These are phyloP conservation scores for Myotis planiceps DNA, from an alignment of 2,797 vertebrate species.

Conservation along the genomic window DNA sequence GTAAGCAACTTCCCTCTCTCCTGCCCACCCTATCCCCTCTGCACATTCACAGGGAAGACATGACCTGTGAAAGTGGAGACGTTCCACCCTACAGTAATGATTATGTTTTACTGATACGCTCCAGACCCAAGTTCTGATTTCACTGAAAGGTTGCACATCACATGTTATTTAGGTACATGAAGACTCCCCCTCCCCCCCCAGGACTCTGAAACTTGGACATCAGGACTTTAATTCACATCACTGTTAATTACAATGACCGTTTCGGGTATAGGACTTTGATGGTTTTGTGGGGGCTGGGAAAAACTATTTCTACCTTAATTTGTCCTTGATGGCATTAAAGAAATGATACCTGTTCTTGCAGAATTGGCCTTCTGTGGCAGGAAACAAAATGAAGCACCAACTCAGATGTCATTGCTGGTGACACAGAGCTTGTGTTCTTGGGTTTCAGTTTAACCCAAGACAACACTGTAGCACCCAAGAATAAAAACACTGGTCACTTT, in stretches of 20 bases:
- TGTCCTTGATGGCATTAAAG: background rate
- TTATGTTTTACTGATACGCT: background rate
- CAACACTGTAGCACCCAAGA: background rate
- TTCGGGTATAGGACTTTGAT: background rate
- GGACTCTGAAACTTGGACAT: background rate
- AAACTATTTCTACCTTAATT: background rate
- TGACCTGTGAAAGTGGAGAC: background rate
- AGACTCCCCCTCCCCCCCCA: background rate
- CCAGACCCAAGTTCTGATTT: slow-evolving; percentile 15
- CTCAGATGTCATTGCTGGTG: slow-evolving; percentile 37
- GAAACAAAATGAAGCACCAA: slow-evolving; percentile 53
- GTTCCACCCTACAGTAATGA: background rate
- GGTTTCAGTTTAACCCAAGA: slow-evolving; percentile 45
- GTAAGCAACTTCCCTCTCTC: background rate
- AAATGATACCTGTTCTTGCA: slow-evolving; percentile 15
- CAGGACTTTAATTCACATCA: background rate
- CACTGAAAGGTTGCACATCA: background rate
- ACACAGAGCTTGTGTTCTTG: slow-evolving; percentile 44
- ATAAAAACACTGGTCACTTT: background rate
- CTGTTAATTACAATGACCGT: slow-evolving; percentile 15
- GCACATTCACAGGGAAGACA: background rate
- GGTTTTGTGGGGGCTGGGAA: background rate
- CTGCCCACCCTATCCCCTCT: too few relatives aligned
- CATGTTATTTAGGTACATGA: background rate
- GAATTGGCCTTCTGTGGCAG: background rate